Evolutionary conservation across 2,113 vertebrate genomes (phyloP).

Genomic region (Mirza zaza): DNA sequence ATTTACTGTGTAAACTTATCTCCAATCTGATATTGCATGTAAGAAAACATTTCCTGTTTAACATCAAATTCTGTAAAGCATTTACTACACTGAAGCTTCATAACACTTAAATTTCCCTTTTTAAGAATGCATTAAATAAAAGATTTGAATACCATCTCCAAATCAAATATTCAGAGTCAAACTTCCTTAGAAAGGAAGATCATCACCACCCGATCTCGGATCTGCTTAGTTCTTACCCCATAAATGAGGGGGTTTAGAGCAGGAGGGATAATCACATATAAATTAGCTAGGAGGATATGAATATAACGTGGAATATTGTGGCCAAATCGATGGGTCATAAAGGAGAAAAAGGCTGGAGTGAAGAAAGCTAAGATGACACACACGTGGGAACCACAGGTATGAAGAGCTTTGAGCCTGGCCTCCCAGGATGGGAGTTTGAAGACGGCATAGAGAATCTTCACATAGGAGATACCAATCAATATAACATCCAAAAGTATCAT

Average conservation of each 20-base stretch:
- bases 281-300: conserved; percentile 23
- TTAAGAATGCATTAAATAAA: not conserved
- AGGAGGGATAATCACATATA: conserved; percentile 51
- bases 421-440: not conserved
- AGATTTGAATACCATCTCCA: not conserved
- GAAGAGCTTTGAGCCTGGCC: conserved; percentile 46
- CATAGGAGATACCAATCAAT: conserved; percentile 6
- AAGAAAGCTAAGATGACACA: conserved; percentile 31
- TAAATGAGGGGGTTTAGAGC: conserved; percentile 50
- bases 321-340: not conserved
- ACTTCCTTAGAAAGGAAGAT: conserved; percentile 27
- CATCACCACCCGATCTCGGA: not conserved
- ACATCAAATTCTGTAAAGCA: not conserved
- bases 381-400: conserved; percentile 46
- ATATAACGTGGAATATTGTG: conserved; percentile 16
- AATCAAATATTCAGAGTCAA: not conserved
- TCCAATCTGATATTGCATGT: not conserved
- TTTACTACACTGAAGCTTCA: not conserved
- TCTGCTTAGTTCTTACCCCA: conserved; percentile 32
- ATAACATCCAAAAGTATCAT: not conserved
- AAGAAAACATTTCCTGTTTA: not conserved
- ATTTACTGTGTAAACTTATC: not conserved
- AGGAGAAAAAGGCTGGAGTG: not conserved
- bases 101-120: not conserved
- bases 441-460: not conserved